Base-by-base conservation (phyloP, 2,797 vertebrate species). In the Fringilla coelebs region DNA sequence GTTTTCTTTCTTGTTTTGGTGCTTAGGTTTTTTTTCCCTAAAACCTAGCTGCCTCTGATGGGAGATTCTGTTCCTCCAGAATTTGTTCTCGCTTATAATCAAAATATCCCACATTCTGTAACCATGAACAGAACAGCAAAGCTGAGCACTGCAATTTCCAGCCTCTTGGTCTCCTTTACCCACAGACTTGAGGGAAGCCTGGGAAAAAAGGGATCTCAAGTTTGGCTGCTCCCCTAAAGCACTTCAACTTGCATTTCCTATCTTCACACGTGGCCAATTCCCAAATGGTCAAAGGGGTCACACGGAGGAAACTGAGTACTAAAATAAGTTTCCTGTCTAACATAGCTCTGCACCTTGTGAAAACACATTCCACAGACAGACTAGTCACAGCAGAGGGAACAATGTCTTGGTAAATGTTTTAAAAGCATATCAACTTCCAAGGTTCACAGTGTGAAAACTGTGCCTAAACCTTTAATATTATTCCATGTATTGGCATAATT, bases 161-260 rank as follows among this genome's bases (percentile, higher is more conserved):
- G 3, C 4, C 11, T 28, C 68, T 2, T 1, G 19, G 31, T 66
- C n/a, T 11, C 1, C 0, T 8, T 43, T 74, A 74, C 63, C 45
- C 26, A 32, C 24, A 74, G 62, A 74, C 24, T 45, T 0, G 0
- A 85, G 55, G 25, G 17, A 76, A 92, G 34, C 15, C 54, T 62
- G 21, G 45, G 38, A 32, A 51, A 83, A 29, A 79, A 51, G 10
- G 89, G 43, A 43, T 67, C 45, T 66, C 48, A 43, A 36, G 34
- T 85, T 55, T 58, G 41, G 72, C 88, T 80, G 51, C 32, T 77
- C 29, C 41, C 6, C 46, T 92, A 54, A 61, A n/a, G 22, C 29
- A 60, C 54, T 90, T 68, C 38, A 62, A 45, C 48, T 88, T 91
- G 46, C 32, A 60, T 86, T 89, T 91, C 70, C 77, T 81, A 34